Evolutionary conservation across 2,797 vertebrate genomes (phyloP).

Genomic region (Karalla daura): DNA sequence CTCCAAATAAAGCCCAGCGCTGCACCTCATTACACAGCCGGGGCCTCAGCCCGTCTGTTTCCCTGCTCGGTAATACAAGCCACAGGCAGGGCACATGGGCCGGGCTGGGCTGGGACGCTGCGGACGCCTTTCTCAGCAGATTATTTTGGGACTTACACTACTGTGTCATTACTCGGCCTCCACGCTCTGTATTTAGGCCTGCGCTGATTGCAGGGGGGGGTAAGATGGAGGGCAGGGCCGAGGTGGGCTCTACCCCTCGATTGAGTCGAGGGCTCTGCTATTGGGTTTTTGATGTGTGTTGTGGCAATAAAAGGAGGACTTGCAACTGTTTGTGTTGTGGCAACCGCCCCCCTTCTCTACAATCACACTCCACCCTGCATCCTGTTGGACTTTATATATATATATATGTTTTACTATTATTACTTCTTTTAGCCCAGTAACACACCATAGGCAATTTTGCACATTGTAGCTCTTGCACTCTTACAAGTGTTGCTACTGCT

Average conservation of each 20-base stretch:
- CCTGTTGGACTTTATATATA: too few species aligned
- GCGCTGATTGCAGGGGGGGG: conserved; percentile 82
- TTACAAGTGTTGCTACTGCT: too few species aligned
- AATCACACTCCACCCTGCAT: conserved; percentile 21
- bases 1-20: conserved; percentile 71
- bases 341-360: not conserved
- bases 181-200: conserved; percentile 81
- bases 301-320: conserved; percentile 38
- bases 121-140: conserved; percentile 77
- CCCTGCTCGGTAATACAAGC: conserved; percentile 74
- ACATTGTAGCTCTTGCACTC: too few species aligned
- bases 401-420: too few species aligned
- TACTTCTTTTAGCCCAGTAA: too few species aligned
- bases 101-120: too few species aligned
- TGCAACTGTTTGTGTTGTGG: conserved; percentile 27
- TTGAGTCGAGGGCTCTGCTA: conserved; percentile 52
- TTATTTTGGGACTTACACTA: conserved; percentile 82
- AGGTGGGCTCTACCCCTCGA: conserved; percentile 64
- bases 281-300: conserved; percentile 62
- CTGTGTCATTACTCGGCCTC: conserved; percentile 81
- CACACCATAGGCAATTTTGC: too few species aligned
- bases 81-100: conserved; percentile 71
- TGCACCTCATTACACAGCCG: conserved; percentile 59
- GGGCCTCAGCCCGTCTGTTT: conserved; percentile 54
- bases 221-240: conserved; percentile 64